These are phyloP conservation scores for Muscicapa adusta DNA, from an alignment of 2,113 vertebrate species.

Conservation along the genomic window DNA sequence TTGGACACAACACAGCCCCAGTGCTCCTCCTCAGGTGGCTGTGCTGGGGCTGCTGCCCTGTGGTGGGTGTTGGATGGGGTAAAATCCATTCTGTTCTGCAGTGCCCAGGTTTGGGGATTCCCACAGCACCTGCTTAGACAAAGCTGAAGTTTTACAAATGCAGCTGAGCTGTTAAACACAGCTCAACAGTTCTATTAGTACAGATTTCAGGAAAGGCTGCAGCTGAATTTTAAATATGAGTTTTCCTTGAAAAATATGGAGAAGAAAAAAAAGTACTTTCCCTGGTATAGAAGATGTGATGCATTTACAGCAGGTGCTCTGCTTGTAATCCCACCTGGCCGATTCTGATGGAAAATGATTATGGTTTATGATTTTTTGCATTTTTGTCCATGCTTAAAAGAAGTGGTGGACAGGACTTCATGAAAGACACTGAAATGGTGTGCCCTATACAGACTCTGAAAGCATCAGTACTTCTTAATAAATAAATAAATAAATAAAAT, in stretches of 20 bases:
- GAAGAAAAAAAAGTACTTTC: background rate
- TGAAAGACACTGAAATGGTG: background rate
- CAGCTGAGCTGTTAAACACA: background rate
- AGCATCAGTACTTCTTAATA: background rate
- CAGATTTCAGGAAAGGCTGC: background rate
- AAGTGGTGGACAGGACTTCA: background rate
- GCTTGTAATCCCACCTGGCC: background rate
- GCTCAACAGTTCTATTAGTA: background rate
- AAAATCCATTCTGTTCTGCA: rapidly evolving
- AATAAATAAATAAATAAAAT: background rate
- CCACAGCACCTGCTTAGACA: background rate
- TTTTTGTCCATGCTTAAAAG: background rate
- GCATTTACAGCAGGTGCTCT: background rate
- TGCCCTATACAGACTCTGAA: background rate
- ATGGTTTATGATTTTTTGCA: background rate
- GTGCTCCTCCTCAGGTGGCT: background rate
- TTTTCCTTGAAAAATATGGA: background rate
- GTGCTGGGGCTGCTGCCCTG: rapidly evolving
- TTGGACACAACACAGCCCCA: rapidly evolving
- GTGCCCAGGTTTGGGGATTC: background rate
- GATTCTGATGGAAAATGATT: background rate
- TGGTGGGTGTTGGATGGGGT: rapidly evolving
- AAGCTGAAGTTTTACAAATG: background rate
- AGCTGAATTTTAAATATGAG: background rate
- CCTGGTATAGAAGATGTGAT: background rate